phyloP scores from a whole-genome alignment of 2,888 invertebrate species.

The Lamellibrachia columna region DNA sequence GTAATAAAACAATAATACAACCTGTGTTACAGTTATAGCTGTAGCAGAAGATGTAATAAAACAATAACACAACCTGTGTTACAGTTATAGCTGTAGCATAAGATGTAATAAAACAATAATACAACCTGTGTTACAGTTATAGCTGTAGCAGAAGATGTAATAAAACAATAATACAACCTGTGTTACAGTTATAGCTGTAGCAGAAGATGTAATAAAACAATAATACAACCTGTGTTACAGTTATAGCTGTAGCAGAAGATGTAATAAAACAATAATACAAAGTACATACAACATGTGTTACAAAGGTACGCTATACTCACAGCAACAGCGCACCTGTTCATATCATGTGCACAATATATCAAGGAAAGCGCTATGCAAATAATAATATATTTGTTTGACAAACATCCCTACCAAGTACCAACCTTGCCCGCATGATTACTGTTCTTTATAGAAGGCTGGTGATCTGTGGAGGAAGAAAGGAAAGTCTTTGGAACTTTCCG shows the following conservation, averaged over 20 bases:
- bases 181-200: background rate
- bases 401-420: background rate
- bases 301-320: background rate
- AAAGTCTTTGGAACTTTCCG: background rate
- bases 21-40: background rate
- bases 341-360: background rate
- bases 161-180: background rate
- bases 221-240: background rate
- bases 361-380: too few relatives aligned
- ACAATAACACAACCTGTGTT: background rate
- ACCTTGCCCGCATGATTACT: background rate
- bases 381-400: background rate
- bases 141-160: background rate
- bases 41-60: background rate
- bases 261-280: background rate
- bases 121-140: background rate
- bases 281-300: background rate
- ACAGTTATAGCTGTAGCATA: background rate
- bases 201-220: background rate
- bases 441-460: constrained; percentile 14
- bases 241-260: background rate
- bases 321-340: background rate
- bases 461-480: background rate
- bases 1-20: background rate
- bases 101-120: background rate